Conservation (phyloP, 2,888 invertebrate species). For the Campopleginae sp. region DNA sequence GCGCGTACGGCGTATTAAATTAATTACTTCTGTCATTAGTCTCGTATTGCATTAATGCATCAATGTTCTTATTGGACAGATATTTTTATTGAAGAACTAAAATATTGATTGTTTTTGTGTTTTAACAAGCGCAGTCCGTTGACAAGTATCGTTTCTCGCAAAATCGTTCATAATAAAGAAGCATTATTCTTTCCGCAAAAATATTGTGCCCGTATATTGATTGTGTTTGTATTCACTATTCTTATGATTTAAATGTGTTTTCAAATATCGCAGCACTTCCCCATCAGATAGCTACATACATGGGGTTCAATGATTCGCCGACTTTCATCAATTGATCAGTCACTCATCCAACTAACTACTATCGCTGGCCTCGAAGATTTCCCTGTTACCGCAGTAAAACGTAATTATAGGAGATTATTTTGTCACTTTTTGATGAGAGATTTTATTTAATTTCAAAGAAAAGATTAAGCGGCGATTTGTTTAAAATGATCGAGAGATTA, state of each 20-base stretch:
- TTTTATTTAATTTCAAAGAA: too few species aligned
- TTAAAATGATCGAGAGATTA: neutral
- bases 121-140: conserved; percentile 48
- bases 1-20: conserved; percentile 48
- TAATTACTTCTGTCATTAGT: conserved; percentile 64
- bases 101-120: conserved; percentile 60
- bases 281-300: neutral
- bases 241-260: neutral
- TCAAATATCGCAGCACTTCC: neutral
- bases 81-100: conserved; percentile 51
- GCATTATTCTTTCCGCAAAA: conserved; percentile 3
- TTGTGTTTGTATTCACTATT: neutral
- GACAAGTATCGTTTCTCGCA: conserved; percentile 13
- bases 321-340: too few species aligned
- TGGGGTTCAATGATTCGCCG: too few species aligned
- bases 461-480: neutral
- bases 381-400: too few species aligned
- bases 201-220: neutral
- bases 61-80: conserved; percentile 19
- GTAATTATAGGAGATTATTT: too few species aligned
- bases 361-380: too few species aligned
- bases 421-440: too few species aligned
- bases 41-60: conserved; percentile 39
- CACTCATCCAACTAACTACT: too few species aligned
- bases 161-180: conserved; percentile 16